Evolutionary conservation across 2,888 invertebrate genomes (phyloP).

Genomic region (Abscondita cerata): DNA sequence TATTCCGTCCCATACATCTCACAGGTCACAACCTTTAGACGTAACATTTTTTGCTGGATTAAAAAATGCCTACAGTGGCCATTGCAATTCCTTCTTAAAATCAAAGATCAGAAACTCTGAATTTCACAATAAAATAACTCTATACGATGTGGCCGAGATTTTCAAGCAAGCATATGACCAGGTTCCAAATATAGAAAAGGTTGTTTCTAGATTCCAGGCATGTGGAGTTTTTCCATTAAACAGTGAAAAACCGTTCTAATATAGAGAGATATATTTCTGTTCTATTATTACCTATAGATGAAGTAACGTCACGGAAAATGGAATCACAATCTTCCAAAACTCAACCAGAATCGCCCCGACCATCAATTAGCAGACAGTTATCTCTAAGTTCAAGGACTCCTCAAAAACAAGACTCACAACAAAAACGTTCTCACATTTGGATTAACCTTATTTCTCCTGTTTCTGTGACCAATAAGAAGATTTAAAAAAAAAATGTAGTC

Average conservation of each 20-base stretch:
- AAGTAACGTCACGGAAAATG: neutral
- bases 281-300: neutral
- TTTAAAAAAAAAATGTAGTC: conserved; percentile 4
- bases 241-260: neutral
- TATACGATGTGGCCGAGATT: conserved; percentile 9
- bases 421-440: neutral
- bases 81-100: no score
- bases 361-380: no score
- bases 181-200: conserved; percentile 9
- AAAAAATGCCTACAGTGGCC: conserved; percentile 5
- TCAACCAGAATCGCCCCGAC: conserved; percentile 4
- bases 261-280: neutral
- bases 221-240: conserved; percentile 7
- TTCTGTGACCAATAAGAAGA: no score
- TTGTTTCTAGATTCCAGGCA: neutral
- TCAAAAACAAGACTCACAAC: neutral
- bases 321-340: neutral
- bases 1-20: neutral
- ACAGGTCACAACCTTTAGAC: conserved; percentile 12
- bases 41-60: neutral
- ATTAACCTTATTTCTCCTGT: conserved; percentile 2
- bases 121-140: no score
- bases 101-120: no score
- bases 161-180: neutral
- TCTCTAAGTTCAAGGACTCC: no score